These are phyloP conservation scores for Rhopalosiphum maidis DNA, from an alignment of 1,140 invertebrate species.

Conservation along the genomic window DNA sequence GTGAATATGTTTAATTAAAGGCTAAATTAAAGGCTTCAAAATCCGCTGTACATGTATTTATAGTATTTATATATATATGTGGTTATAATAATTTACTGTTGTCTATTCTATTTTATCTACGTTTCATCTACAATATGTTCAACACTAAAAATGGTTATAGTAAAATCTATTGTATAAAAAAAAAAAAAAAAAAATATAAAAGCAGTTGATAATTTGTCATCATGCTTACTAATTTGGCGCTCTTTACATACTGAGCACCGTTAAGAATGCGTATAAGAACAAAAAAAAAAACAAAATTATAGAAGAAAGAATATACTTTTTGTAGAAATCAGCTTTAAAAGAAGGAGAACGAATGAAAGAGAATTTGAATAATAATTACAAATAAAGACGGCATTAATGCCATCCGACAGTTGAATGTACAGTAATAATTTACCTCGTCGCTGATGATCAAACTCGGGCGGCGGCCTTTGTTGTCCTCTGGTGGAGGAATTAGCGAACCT, in stretches of 20 bases:
- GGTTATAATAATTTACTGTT: constrained; percentile 39
- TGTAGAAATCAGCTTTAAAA: constrained; percentile 19
- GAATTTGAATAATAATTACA: constrained; percentile 25
- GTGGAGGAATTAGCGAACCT: constrained; percentile 81
- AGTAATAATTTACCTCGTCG: constrained; percentile 79
- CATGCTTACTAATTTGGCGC: constrained; percentile 41
- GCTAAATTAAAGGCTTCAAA: constrained; percentile 18
- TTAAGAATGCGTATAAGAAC: constrained; percentile 3
- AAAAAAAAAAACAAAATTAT: not conserved
- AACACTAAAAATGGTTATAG: constrained; percentile 40
- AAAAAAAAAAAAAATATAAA: constrained; percentile 38
- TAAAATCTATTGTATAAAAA: constrained; percentile 33
- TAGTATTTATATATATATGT: not conserved
- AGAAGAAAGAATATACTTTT: not conserved
- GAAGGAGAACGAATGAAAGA: constrained; percentile 30
- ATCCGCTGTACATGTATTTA: constrained; percentile 35
- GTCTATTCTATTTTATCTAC: constrained; percentile 46
- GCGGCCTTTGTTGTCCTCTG: constrained; percentile 82
- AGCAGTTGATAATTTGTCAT: constrained; percentile 15
- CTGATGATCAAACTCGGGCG: constrained; percentile 88
- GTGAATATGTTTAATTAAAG: not conserved
- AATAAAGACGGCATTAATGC: not conserved
- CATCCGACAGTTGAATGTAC: not conserved
- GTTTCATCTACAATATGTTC: constrained; percentile 34
- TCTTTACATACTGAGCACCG: constrained; percentile 36